Conservation (phyloP, 2,888 invertebrate genomes). For the Nephrotoma guestfalica region DNA sequence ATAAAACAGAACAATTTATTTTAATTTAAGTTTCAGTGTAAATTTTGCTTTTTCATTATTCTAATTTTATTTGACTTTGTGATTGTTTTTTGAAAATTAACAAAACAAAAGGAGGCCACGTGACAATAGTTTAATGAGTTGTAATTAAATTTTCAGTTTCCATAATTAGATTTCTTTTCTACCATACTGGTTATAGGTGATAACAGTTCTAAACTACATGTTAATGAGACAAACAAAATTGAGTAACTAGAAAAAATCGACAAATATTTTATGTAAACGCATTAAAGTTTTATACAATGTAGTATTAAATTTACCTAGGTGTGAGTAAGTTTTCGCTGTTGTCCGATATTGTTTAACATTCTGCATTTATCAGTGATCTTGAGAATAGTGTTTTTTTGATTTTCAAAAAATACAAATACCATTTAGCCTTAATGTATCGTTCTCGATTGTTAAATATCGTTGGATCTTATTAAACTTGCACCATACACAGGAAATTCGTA, state of each 20-base stretch:
- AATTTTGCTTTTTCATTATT: background rate
- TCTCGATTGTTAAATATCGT: background rate
- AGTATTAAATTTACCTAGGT: too few species aligned
- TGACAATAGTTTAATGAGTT: background rate
- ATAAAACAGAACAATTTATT: background rate
- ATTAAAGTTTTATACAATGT: too few species aligned
- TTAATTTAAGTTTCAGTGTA: background rate
- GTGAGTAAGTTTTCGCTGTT: too few species aligned
- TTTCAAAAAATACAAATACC: background rate
- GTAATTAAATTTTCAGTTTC: background rate
- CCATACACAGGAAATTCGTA: background rate
- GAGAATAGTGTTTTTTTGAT: background rate
- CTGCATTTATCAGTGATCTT: background rate
- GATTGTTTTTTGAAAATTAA: background rate
- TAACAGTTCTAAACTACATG: background rate
- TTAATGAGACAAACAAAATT: background rate
- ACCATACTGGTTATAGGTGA: too few species aligned
- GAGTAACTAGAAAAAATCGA: background rate
- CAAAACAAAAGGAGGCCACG: background rate
- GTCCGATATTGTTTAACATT: background rate
- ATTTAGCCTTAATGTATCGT: background rate
- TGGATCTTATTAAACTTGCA: background rate
- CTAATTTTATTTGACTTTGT: background rate
- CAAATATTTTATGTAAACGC: too few species aligned
- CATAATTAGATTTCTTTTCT: background rate